Base-by-base conservation (phyloP, 2,113 vertebrate species). In the Pelusios castaneus region DNA sequence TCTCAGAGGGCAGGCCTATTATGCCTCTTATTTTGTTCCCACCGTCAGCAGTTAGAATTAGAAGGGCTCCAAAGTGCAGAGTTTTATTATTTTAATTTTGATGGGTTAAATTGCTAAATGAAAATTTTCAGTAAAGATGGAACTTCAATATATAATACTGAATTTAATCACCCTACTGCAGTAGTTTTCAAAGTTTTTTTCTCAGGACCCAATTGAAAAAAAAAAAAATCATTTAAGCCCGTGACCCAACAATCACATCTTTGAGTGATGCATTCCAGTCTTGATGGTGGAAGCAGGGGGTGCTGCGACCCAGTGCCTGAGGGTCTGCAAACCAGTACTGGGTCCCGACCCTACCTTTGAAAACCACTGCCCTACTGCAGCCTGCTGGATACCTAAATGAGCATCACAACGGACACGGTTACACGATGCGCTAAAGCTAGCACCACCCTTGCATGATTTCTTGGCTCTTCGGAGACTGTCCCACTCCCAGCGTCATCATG, bases 351-450 rank as follows among this genome's bases (percentile, higher is more conserved):
- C n/a, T n/a, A n/a, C n/a, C n/a, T n/a, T n/a, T n/a, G n/a, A n/a
- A n/a, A n/a, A n/a, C n/a, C n/a, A n/a, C n/a, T n/a, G n/a, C n/a
- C n/a, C 47, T 58, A n/a, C 17, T 63, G 85, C 93, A 80, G 78
- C 91, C 12, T 34, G 90, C 90, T 89, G 94, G 80, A 90, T 93
- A 56, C 81, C 91, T 43, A 76, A 94, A 79, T 84, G 86, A 92
- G 93, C 0, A 60, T 41, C 78, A 0, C 2, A 92, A 89, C 0
- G 3, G 90, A 31, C 63, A 38, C 0, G 5, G 22, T 70, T 70
- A 38, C 29, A 60, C 31, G 29, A 60, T 29, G 55, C 55, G 10
- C 55, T 56, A 25, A 24, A 56, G 22, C 55, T 10, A 9, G 5
- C 17, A 70, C 22, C n/a, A 38, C 17, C 19, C 63, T 70, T 70